These are phyloP conservation scores for Muscicapa comitata DNA, from an alignment of 2,797 vertebrate species.

Conservation along the genomic window DNA sequence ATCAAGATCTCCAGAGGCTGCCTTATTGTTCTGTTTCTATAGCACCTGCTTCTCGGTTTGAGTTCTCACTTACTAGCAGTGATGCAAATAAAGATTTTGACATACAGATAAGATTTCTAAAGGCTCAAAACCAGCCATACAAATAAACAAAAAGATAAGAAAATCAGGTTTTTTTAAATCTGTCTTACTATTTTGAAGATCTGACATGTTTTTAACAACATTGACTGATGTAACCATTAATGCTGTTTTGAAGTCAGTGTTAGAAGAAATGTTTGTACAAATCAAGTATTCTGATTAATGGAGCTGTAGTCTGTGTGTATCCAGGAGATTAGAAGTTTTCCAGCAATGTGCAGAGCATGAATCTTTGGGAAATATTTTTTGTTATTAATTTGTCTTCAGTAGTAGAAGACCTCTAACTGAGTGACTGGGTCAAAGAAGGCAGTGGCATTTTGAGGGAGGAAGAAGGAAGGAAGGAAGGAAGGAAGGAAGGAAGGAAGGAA, in stretches of 20 bases:
- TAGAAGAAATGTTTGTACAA: neutral
- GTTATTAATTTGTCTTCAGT: neutral
- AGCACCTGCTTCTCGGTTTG: neutral
- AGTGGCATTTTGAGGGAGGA: neutral
- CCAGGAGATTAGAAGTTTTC: neutral
- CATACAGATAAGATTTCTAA: neutral
- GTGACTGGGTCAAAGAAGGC: neutral
- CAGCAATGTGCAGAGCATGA: neutral
- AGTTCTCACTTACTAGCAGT: neutral
- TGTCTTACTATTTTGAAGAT: neutral
- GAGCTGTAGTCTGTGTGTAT: neutral
- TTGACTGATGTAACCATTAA: neutral
- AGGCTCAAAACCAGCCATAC: neutral
- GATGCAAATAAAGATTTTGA: neutral
- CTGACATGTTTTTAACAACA: neutral
- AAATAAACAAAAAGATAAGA: neutral
- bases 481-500: fast-evolving
- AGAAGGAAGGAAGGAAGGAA: fast-evolving
- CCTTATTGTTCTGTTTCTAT: neutral
- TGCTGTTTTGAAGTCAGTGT: neutral
- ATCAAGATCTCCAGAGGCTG: neutral
- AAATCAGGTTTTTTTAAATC: neutral
- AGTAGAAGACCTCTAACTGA: neutral
- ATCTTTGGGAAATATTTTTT: neutral
- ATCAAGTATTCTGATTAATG: neutral